These are phyloP conservation scores for Nomada goodeniana DNA, from an alignment of 2,888 invertebrate genomes.

Conservation along the genomic window DNA sequence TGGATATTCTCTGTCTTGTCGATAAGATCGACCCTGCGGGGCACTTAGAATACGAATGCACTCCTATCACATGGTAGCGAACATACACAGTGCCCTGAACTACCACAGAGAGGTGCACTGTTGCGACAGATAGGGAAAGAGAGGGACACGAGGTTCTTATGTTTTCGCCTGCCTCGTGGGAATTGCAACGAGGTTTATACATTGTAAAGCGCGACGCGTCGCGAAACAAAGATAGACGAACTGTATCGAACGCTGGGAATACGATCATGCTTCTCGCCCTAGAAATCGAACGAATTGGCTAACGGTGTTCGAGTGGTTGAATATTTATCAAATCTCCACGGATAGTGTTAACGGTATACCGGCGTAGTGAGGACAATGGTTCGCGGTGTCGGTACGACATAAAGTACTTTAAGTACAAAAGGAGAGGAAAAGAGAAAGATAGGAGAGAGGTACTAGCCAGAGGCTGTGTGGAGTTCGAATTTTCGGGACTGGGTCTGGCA, in stretches of 20 bases:
- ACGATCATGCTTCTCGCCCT: neutral
- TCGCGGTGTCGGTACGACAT: constrained; percentile 17
- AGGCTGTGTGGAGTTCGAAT: constrained; percentile 23
- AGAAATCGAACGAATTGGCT: neutral
- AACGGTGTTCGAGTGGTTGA: neutral
- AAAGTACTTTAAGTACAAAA: neutral
- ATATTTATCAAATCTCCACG: constrained; percentile 1
- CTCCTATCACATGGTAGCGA: neutral
- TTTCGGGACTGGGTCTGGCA: constrained; percentile 22
- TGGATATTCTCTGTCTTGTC: neutral
- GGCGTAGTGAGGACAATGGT: constrained; percentile 11
- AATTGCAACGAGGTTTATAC: neutral
- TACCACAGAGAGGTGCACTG: constrained; percentile 33
- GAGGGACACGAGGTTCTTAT: constrained; percentile 46
- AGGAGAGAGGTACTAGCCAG: neutral
- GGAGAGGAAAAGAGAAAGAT: neutral
- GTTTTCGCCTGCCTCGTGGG: constrained; percentile 41
- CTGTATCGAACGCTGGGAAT: neutral
- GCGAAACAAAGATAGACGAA: neutral
- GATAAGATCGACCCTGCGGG: neutral
- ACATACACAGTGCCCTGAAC: constrained; percentile 7
- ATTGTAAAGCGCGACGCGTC: constrained; percentile 27
- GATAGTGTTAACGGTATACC: constrained; percentile 2
- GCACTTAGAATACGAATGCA: too few relatives aligned
- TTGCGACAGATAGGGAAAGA: constrained; percentile 16